Evolutionary conservation across 1,140 invertebrate species (phyloP).

Genomic region (Druon quercuslanigerum): DNA sequence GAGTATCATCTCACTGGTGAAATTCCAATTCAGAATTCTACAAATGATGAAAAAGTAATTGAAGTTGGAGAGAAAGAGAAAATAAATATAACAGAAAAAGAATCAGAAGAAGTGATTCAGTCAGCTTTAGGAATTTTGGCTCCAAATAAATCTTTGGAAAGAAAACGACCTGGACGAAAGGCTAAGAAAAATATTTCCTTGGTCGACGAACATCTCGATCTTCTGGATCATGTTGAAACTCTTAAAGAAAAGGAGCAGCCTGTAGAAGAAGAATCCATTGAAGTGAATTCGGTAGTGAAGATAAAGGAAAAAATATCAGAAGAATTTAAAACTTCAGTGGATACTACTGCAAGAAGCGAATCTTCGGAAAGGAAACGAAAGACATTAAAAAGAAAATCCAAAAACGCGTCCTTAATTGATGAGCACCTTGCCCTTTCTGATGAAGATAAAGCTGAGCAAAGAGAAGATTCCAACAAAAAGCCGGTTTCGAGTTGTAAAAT

Average conservation of each 20-base stretch:
- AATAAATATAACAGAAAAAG: neutral
- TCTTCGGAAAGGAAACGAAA: constrained; percentile 8
- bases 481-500: neutral
- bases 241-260: neutral
- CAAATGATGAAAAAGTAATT: neutral
- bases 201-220: constrained; percentile 5
- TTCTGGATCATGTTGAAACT: neutral
- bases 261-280: neutral
- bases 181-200: constrained; percentile 6
- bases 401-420: constrained; percentile 36
- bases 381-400: neutral
- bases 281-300: neutral
- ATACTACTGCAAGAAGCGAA: neutral
- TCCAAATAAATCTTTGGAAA: neutral
- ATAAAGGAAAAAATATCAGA: neutral
- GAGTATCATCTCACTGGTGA: constrained; percentile 34
- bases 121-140: neutral
- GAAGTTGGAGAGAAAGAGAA: neutral
- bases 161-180: constrained; percentile 10
- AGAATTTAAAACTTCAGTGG: constrained; percentile 1
- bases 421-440: constrained; percentile 32
- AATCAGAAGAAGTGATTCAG: neutral
- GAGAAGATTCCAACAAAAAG: constrained; percentile 4
- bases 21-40: neutral
- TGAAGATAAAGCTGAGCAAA: neutral